Evolutionary conservation across 2,113 vertebrate species (phyloP).

Genomic region (Artemisiospiza belli): DNA sequence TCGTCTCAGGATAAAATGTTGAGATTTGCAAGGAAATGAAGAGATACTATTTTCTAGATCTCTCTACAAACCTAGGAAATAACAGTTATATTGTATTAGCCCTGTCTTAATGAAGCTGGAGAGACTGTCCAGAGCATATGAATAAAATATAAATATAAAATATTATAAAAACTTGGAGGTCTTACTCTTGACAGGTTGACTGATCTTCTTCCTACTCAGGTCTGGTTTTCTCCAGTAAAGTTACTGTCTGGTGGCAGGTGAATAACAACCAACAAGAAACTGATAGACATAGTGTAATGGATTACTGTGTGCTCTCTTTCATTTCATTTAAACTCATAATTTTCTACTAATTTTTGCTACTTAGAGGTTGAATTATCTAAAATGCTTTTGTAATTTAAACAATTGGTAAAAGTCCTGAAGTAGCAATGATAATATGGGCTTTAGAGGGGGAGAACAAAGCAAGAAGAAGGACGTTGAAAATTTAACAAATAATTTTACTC

Average conservation of each 20-base stretch:
- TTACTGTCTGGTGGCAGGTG: background rate
- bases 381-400: background rate
- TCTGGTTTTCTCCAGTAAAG: background rate
- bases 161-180: background rate
- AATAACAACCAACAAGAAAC: background rate
- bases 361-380: background rate
- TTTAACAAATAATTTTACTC: background rate
- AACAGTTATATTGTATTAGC: background rate
- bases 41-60: background rate
- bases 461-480: background rate
- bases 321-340: background rate
- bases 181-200: background rate
- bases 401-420: background rate
- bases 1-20: background rate
- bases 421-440: background rate
- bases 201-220: background rate
- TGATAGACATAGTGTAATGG: background rate
- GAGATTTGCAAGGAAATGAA: background rate
- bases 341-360: background rate
- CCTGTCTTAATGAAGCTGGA: background rate
- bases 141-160: background rate
- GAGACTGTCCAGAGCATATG: background rate
- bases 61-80: background rate
- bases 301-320: background rate
- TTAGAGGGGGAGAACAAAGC: accelerated